These are phyloP conservation scores for Tautogolabrus adspersus DNA, from an alignment of 2,113 vertebrate species.

Conservation along the genomic window DNA sequence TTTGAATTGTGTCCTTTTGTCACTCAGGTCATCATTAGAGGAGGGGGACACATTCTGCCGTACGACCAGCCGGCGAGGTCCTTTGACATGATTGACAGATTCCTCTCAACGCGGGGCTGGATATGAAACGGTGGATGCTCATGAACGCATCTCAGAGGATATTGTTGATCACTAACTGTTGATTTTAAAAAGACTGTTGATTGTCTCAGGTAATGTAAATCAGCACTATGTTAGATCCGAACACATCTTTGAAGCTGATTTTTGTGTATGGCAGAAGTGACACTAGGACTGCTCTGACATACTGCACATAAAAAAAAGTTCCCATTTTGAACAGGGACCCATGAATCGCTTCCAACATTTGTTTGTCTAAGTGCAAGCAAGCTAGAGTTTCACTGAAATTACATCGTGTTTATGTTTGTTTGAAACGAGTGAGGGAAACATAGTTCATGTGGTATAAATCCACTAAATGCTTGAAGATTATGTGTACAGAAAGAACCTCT, in stretches of 20 bases:
- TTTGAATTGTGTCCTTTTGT: background rate
- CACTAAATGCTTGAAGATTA: conserved; percentile 5
- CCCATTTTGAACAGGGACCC: background rate
- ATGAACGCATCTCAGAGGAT: background rate
- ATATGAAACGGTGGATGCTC: conserved; percentile 32
- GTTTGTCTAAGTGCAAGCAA: background rate
- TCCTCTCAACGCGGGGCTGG: conserved; percentile 85
- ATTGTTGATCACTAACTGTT: conserved; percentile 6
- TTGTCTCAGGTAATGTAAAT: conserved; percentile 24
- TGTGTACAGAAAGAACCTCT: background rate
- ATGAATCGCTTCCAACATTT: background rate
- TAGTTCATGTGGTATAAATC: background rate
- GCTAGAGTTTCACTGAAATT: background rate
- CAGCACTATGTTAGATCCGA: background rate
- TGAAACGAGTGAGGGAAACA: background rate
- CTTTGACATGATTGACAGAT: conserved; percentile 90
- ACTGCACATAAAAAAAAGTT: background rate
- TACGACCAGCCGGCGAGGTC: conserved; percentile 87
- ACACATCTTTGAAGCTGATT: background rate
- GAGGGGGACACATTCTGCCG: conserved; percentile 88
- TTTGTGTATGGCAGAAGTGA: background rate
- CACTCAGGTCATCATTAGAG: conserved; percentile 86
- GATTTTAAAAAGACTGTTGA: conserved; percentile 38
- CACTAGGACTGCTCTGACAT: background rate
- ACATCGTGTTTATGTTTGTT: background rate